Base-by-base conservation (phyloP, 1,140 invertebrate species). In the Drosophila tristis region DNA sequence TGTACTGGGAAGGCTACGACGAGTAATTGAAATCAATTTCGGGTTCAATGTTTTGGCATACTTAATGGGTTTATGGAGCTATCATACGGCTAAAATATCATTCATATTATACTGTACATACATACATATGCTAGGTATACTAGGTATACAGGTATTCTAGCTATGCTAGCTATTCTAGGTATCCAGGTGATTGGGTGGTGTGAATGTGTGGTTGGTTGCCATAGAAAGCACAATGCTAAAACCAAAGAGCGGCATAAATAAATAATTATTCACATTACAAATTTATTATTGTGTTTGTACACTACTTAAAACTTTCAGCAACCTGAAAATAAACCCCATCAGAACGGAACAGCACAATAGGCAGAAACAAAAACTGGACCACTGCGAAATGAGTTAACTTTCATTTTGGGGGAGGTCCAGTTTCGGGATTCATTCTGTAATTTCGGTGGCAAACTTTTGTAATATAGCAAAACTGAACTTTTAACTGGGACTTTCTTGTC, bases 401-500 rank as follows among this genome's bases (percentile, higher is more conserved):
- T 39, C 7, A 49, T 35, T 58, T 68, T 68, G 60, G 56, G 26
- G 60, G 68, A 53, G 75, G 67, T 20, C 70, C 70, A 71, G 67
- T 70, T 71, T 42, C 11, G 26, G 31, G 51, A 9, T 35, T 73
- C 70, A 62, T 62, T 64, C 60, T 50, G 58, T 57, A 60, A 80
- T 78, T 80, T 79, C 20, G 55, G 64, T 51, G 66, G 63, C 59
- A 89, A 89, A 89, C 57, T 89, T 89, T 89, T 66, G 80, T 77
- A 89, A 89, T 90, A 78, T 89, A 64, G 75, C 72, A 66, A 29
- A 62, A 26, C 55, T 16, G 55, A 85, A 90, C 87, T 74, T 89
- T 89, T 57, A 77, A 59, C 85, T 74, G 62, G 70, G 80, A 84
- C 80, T 89, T 90, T 90, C 75, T 89, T 89, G 80, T 84, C 80